Evolutionary conservation across 2,113 vertebrate genomes (phyloP), one percentile per base, ranked within the genome.

Genomic region (Oncorhynchus clarkii): DNA sequence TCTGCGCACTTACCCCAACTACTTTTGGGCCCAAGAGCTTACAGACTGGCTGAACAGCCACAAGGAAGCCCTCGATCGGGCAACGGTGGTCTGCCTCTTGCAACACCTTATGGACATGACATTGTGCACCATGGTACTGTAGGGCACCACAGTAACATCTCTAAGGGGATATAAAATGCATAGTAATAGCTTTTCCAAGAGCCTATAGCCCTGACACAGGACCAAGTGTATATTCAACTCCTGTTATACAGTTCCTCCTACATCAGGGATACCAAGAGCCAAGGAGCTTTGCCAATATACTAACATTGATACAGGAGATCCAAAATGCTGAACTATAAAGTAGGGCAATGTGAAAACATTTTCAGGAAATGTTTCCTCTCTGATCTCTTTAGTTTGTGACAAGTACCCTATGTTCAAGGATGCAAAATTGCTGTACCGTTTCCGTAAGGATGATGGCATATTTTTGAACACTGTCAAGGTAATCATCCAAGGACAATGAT

Each of bases 31-130:
- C 0, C 93, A 95, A 86, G 96, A 97, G 82, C 90, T 96, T 1
- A 92, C 91, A 0, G 94, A 94, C 85, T 97, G 96, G 96, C 86
- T 97, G 0, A 80, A 96, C 0, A 90, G 89, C 75, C 94, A 93
- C 80, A 96, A 95, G 74, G 96, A 97, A 72, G 94, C 93, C 0
- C 91, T 91, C 0, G 94, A 96, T 73, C 86, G 94, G 54, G 88
- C 86, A 22, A 95, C 89, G 0, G 95, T 90, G 2, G 90, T 95
- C 39, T 86, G 89, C 73, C 91, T 96, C 8, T 91, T 96, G 93
- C 96, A 97, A 89, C 94, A 95, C 73, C 92, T 97, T 5, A 94
- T 96, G 93, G 95, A 96, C 91, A 95, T 26, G 93, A 95, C 86
- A 94, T 97, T 73, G 87, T 96, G 72, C 95, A 97, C 76, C 96